Evolutionary conservation across 2,888 invertebrate genomes (phyloP), one percentile per base, ranked within the genome.

Genomic region (Temnothorax ravouxi): DNA sequence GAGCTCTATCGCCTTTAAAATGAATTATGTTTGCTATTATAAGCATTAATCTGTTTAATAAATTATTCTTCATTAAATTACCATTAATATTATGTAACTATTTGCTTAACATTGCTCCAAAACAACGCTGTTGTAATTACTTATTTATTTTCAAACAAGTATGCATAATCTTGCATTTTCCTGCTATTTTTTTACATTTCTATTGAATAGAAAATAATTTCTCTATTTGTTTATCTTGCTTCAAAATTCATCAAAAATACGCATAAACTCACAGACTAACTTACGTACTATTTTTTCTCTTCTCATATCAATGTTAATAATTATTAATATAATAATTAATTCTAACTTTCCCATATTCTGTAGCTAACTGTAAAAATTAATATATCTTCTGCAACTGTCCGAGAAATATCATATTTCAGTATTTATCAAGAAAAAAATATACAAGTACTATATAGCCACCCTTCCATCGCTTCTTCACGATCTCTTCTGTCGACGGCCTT

Each of bases 341-440:
- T 44, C 0, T 54, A 56, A 21, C 56, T 69, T 29, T 25, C 3
- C 52, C 2, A 9, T 21, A 56, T 69, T 67, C 9, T 67, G 5
- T 21, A 67, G 5, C 47, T 41, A 74, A 52, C n/a, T 44, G 0
- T 38, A 76, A 76, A 21, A 76, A 21, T 52, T 25, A 38, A 76
- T 69, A 4, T n/a, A 47, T 47, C 25, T 29, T 47, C 2, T 9
- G 8, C 13, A 44, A n/a, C 25, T 52, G 66, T 66, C n/a, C 8
- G 13, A 71, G 9, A 64, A 62, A 25, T 18, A 71, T 21, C 25
- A n/a, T 47, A 2, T 21, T 18, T 15, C 56, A 25, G 2, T 56
- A 71, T 47, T 59, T 71, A 71, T 59, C 18, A 59, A 59, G 44
- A 79, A 59, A 69, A 67, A 6, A 79, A 38, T 44, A 69, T 34